Evolutionary conservation across 1,140 invertebrate species (phyloP), one percentile per base, ranked within the genome.

Genomic region (Drosophila novamexicana): DNA sequence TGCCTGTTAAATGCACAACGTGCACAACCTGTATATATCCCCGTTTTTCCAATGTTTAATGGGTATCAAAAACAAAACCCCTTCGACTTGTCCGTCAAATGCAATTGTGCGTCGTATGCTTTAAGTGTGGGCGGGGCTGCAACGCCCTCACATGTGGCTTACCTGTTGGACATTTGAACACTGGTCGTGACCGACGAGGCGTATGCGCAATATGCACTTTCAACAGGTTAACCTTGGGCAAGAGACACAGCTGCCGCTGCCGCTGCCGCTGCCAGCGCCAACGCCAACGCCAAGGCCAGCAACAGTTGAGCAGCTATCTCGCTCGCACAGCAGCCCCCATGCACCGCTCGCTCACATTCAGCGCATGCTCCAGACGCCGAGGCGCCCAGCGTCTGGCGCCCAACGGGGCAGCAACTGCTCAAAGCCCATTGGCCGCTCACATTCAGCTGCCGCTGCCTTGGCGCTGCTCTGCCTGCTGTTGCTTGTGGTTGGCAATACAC

Each of bases 141-240:
- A 53, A 37, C 14, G 50, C 50, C 50, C 32, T 36, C 34, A 8
- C 50, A 53, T 3, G n/a, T 5, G 57, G 62, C 74, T 83, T 89
- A 89, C 84, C 83, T 83, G 79, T 88, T 82, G 76, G 77, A 80
- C 22, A 10, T 54, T 29, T 29, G 18, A 16, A 36, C 9, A 40
- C 9, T 29, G 22, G 45, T 6, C 10, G 36, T 54, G 67, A 9
- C 63, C 6, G 36, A 75, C 54, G 72, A 47, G 79, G 79, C 84
- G 83, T 83, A 86, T 88, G 83, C 83, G 83, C 83, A 86, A 88
- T 80, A 74, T 82, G 83, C 83, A 86, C 63, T 64, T 70, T 77
- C 83, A 88, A 88, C 83, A 89, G 77, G 84, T 88, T 89, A 77
- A 76, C 83, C 84, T 82, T 88, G 70, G 52, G 69, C 56, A 39